Evolutionary conservation across 2,888 invertebrate genomes (phyloP), one percentile per base, ranked within the genome.

Genomic region (Gnatocerus cornutus): DNA sequence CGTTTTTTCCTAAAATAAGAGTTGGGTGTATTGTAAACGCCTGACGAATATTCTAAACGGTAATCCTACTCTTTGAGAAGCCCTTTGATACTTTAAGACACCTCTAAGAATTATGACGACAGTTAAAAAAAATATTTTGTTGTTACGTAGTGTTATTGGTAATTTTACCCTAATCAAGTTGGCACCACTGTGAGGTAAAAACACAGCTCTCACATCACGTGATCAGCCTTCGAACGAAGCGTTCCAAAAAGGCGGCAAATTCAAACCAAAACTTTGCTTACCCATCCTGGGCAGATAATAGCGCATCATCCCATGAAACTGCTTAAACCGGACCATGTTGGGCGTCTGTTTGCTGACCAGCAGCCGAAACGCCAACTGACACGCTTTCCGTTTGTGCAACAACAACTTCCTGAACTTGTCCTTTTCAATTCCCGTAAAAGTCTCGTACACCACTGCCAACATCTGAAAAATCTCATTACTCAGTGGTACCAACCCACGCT

Each of bases 371-470:
- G 95, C 94, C 78, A 92, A 90, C 43, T 93, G 90, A 80, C 94
- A 93, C 0, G 95, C 95, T 79, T 91, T 89, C 10, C 95, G 87
- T 77, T 95, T 90, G 84, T 96, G 96, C 71, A 95, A 86, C 71
- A 94, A 87, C 46, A 96, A 81, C 79, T 95, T 94, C 77, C 93
- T 89, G 76, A 95, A 93, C 84, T 96, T 96, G 76, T 93, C 92
- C 46, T 94, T 92, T 84, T 96, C 95, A 53, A 94, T 92, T 37
- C 92, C 90, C 0, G 94, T 94, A 83, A 96, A 96, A 0, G 94
- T 92, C 85, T 95, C 95, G 84, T 96, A 96, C 3, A 96, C 96
- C 29, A 96, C 95, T 67, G 96, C 96, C 77, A 96, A 87, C 91
- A 96, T 92, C 92, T 93, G 82, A 0, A 81, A 82, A 33, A 33